Percentiles rank a stretch among this genome's conserved stretches.
These are phyloP conservation scores for Ametastegia equiseti DNA, from an alignment of 2,888 invertebrate species.

Conservation along the genomic window DNA sequence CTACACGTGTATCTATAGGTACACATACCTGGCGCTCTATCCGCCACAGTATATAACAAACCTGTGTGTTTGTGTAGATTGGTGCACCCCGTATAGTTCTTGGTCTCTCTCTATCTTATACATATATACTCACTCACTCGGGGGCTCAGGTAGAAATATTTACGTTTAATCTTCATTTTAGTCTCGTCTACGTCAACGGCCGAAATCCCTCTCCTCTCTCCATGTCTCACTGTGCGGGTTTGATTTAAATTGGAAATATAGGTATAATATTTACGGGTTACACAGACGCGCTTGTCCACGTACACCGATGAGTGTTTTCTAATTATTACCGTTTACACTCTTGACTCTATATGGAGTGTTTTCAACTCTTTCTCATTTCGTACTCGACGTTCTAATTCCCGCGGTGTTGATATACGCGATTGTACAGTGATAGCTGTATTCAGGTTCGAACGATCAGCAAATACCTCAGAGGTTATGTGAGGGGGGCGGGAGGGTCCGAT, in stretches of 20 bases:
- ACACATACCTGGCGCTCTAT: conserved; percentile 23
- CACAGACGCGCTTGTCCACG: neutral
- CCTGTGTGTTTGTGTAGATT: conserved; percentile 15
- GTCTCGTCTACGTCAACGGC: conserved; percentile 49
- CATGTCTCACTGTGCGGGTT: conserved; percentile 55
- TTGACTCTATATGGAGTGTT: neutral
- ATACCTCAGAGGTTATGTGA: neutral
- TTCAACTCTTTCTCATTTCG: no score
- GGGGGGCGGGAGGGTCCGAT: neutral
- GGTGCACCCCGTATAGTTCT: conserved; percentile 20
- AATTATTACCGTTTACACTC: conserved; percentile 60
- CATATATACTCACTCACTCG: neutral
- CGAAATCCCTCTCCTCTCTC: conserved; percentile 52
- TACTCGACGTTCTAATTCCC: neutral
- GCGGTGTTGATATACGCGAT: neutral
- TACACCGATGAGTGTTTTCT: conserved; percentile 61
- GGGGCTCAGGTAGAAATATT: conserved; percentile 60
- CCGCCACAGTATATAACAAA: conserved; percentile 26
- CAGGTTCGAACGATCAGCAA: neutral
- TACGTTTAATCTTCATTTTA: conserved; percentile 50
- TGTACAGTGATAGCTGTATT: no score
- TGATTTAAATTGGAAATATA: conserved; percentile 70
- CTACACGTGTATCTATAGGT: neutral
- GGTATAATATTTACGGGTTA: neutral
- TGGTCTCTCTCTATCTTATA: neutral